Evolutionary conservation across 2,113 vertebrate species (phyloP).

Genomic region (Calonectris borealis): DNA sequence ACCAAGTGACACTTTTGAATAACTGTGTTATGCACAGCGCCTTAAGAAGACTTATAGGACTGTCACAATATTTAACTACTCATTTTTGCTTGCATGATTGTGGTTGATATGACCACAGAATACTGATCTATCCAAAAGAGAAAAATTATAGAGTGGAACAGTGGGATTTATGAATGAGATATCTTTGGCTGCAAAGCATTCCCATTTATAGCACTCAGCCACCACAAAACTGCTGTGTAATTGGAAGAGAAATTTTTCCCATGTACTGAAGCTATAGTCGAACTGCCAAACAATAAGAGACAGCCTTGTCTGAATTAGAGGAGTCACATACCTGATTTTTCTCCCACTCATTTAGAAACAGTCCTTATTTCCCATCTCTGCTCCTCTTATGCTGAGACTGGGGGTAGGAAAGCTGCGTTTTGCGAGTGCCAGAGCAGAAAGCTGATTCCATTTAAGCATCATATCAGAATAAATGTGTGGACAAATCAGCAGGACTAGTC

Average conservation of each 20-base stretch:
- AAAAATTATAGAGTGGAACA: constrained; percentile 77
- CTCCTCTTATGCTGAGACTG: not conserved
- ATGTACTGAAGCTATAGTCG: constrained; percentile 67
- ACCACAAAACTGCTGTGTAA: constrained; percentile 82
- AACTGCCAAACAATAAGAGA: constrained; percentile 63
- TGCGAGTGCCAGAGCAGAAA: not conserved
- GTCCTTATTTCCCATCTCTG: not conserved
- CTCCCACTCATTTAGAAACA: constrained; percentile 45
- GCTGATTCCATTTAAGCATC: constrained; percentile 40
- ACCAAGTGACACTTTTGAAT: constrained; percentile 58
- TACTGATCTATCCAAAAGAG: constrained; percentile 75
- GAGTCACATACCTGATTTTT: constrained; percentile 58
- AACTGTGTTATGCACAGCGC: constrained; percentile 27
- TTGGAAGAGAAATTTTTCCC: constrained; percentile 78
- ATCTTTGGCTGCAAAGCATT: constrained; percentile 75
- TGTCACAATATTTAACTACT: constrained; percentile 73
- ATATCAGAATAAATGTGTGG: constrained; percentile 16
- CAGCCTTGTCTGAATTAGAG: constrained; percentile 34
- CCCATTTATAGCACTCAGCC: constrained; percentile 79
- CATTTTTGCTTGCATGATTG: constrained; percentile 74
- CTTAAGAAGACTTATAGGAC: constrained; percentile 60
- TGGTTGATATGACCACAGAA: constrained; percentile 74
- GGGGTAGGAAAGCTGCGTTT: not conserved
- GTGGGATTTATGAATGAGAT: constrained; percentile 81
- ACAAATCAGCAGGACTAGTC: constrained; percentile 31